These are phyloP conservation scores for Melanaphis sacchari DNA, from an alignment of 1,140 invertebrate genomes.

Conservation along the genomic window DNA sequence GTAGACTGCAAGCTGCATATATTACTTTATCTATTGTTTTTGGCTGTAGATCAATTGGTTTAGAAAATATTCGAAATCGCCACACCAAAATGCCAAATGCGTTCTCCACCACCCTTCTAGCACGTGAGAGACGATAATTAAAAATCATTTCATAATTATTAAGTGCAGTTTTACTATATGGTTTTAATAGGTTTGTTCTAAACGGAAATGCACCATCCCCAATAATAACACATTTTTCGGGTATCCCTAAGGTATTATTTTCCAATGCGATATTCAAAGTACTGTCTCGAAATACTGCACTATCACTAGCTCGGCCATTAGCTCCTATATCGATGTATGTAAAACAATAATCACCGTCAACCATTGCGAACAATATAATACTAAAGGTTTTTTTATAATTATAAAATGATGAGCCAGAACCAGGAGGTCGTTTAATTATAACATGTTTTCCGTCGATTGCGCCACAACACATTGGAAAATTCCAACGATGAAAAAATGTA, in stretches of 20 bases:
- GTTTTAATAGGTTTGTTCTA: no score
- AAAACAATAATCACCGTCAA: constrained; percentile 63
- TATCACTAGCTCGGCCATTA: constrained; percentile 62
- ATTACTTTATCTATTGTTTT: constrained; percentile 17
- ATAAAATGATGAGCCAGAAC: constrained; percentile 64
- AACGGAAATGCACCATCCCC: no score
- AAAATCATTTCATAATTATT: no score
- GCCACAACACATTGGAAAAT: constrained; percentile 66
- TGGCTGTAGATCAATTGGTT: constrained; percentile 60
- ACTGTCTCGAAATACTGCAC: constrained; percentile 4
- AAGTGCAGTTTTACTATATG: no score
- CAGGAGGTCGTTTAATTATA: constrained; percentile 62
- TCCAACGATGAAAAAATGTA: constrained; percentile 41
- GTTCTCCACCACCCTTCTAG: constrained; percentile 65
- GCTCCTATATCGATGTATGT: constrained; percentile 61
- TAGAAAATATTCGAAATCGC: constrained; percentile 63
- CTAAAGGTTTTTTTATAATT: constrained; percentile 66
- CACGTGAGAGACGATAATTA: constrained; percentile 57
- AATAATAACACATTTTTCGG: no score
- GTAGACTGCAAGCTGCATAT: background rate
- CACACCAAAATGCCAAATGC: constrained; percentile 65
- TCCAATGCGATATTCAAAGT: background rate
- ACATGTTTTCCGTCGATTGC: constrained; percentile 66
- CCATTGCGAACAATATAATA: constrained; percentile 64
- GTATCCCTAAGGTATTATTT: background rate